These are phyloP conservation scores for Bilobella aurantiaca DNA, from an alignment of 1,140 invertebrate species.

Conservation along the genomic window DNA sequence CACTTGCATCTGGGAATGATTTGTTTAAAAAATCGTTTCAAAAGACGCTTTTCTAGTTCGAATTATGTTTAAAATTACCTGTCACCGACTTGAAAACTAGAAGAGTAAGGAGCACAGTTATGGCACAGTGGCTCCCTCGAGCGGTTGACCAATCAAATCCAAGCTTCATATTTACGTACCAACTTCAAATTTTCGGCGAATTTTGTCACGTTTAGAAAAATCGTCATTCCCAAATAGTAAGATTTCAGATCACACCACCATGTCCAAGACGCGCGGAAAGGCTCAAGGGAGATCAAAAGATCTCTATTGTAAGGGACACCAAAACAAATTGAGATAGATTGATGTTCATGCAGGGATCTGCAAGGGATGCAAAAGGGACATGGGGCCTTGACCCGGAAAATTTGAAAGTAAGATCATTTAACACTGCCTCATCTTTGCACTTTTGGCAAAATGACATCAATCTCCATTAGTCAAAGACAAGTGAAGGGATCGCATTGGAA, in stretches of 20 bases:
- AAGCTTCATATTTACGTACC: too few species aligned
- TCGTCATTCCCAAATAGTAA: not conserved
- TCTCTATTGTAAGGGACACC: not conserved
- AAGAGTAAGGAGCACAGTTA: not conserved
- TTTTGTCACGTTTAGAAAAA: not conserved
- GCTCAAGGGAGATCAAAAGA: too few species aligned
- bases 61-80: conserved; percentile 2
- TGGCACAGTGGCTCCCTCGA: too few species aligned
- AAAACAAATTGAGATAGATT: not conserved
- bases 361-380: too few species aligned
- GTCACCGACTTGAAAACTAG: not conserved
- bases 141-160: too few species aligned
- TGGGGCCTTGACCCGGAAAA: not conserved
- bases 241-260: too few species aligned
- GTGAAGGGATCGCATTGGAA: not conserved
- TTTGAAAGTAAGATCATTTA: not conserved
- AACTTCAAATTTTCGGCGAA: not conserved
- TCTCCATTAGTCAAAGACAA: not conserved
- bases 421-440: not conserved
- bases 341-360: too few species aligned
- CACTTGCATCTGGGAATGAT: not conserved
- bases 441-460: too few species aligned
- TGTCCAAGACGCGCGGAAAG: too few species aligned
- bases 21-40: too few species aligned
- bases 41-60: not conserved